These are phyloP conservation scores for Melipona bicolor DNA, from an alignment of 2,888 invertebrate species.

Conservation along the genomic window DNA sequence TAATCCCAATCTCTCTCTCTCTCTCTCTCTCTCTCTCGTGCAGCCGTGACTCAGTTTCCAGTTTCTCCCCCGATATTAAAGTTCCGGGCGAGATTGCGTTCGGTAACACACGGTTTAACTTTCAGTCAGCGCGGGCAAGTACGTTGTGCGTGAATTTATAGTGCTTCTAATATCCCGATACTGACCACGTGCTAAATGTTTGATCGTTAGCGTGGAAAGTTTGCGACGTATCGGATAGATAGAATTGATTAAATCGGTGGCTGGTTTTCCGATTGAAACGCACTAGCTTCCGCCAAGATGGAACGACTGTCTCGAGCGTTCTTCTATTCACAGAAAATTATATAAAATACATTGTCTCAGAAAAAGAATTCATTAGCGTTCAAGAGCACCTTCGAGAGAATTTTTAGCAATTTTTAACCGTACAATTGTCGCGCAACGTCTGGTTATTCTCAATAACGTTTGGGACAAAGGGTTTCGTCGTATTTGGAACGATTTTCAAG, in stretches of 20 bases:
- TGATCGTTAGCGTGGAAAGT: constrained; percentile 32
- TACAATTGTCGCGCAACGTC: too few relatives aligned
- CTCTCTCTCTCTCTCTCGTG: background rate
- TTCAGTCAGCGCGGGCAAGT: constrained; percentile 6
- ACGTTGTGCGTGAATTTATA: constrained; percentile 39
- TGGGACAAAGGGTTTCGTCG: too few relatives aligned
- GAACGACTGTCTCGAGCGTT: background rate
- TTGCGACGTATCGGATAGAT: constrained; percentile 9
- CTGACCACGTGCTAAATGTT: constrained; percentile 34
- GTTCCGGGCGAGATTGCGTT: constrained; percentile 23
- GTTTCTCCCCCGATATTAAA: background rate
- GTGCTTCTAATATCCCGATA: constrained; percentile 33
- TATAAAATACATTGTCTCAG: too few relatives aligned
- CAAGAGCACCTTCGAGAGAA: too few relatives aligned
- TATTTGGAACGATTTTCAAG: too few relatives aligned
- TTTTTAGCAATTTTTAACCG: too few relatives aligned
- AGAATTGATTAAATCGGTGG: constrained; percentile 44
- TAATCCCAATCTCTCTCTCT: background rate
- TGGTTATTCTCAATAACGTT: too few relatives aligned
- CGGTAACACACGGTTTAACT: constrained; percentile 23
- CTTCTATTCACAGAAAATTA: background rate
- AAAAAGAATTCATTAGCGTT: too few relatives aligned
- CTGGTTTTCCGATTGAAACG: constrained; percentile 13
- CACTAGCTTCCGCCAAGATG: background rate
- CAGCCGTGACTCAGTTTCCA: constrained; percentile 16